Base-by-base conservation (phyloP, 1,140 invertebrate species). In the Ips typographus region DNA sequence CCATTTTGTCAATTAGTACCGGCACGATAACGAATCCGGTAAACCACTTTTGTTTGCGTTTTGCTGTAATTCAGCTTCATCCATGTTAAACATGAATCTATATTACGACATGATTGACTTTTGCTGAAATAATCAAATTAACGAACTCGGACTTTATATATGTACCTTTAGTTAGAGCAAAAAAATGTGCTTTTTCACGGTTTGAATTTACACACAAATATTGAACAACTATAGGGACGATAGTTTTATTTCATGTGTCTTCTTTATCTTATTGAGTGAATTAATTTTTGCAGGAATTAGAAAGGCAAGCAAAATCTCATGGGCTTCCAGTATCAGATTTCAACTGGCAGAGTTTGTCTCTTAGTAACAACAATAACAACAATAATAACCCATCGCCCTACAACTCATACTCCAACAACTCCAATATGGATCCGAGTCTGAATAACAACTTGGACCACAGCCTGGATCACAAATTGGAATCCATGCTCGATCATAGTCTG, bases 301-400 rank as follows among this genome's bases (percentile, higher is more conserved):
- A 92, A 79, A 76, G 88, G 40, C 86, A 90, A 74, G 89, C 88
- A 0, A 87, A 89, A 73, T 81, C 88, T 41, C 88, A 91, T 75
- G 89, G 88, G 1, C 78, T 91, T 51, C 85, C 88, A 2, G 75
- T 90, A 39, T 80, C 85, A 4, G 86, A 88, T 59, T 85, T 85
- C 67, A 83, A 78, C 56, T 85, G 84, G 84, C 82, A 83, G 65
- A 51, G 80, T 51, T 82, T 73, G 22, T 65, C 73, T 2, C 44
- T 73, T 2, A 68, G 59, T 42, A 63, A 63, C 51, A 74, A 56
- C 76, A 58, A 58, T 40, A 39, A 40, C 8, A 47, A 47, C 44
- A 47, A 55, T 37, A 55, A 55, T 73, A 38, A 70, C 71, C 49
- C 67, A 4, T 47, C 65, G 56, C 66, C 70, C 59, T 78, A 76